Conservation (phyloP, 2,888 invertebrate genomes). For the Dryocosmus kuriphilus region DNA sequence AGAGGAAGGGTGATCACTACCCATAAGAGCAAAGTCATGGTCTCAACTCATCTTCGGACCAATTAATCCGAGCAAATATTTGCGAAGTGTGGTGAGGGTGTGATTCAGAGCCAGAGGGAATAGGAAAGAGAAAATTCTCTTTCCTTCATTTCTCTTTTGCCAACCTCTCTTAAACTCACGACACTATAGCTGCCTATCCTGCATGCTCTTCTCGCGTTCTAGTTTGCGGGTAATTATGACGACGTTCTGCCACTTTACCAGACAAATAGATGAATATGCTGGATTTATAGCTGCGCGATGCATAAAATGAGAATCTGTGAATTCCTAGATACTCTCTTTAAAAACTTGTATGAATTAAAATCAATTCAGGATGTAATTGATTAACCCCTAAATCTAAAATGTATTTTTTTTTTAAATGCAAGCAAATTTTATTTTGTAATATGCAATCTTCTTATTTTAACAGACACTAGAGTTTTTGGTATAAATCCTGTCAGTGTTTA, state of each 20-base stretch:
- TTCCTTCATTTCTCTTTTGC: background rate
- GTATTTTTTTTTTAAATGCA: too few relatives aligned
- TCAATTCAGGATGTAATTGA: background rate
- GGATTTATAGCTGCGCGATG: background rate
- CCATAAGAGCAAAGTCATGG: conserved; percentile 26
- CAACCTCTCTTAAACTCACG: background rate
- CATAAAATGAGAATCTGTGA: background rate
- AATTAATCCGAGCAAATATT: conserved; percentile 47
- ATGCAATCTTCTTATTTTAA: conserved; percentile 80
- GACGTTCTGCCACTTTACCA: background rate
- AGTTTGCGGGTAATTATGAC: conserved; percentile 38
- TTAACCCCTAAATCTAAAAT: background rate
- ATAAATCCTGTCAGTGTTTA: conserved; percentile 76
- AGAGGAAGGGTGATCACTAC: conserved; percentile 24
- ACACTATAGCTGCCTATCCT: conserved; percentile 10
- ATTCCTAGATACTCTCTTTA: background rate
- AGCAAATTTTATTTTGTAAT: too few relatives aligned
- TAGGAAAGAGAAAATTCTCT: background rate
- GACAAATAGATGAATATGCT: background rate
- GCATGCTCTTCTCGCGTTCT: conserved; percentile 33
- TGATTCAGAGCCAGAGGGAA: background rate
- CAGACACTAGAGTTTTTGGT: conserved; percentile 77
- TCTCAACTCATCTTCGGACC: conserved; percentile 37
- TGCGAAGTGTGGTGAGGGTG: conserved; percentile 2
- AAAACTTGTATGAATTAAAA: background rate